Base-by-base conservation (phyloP, 2,888 invertebrate species). In the Caprella mutica region DNA sequence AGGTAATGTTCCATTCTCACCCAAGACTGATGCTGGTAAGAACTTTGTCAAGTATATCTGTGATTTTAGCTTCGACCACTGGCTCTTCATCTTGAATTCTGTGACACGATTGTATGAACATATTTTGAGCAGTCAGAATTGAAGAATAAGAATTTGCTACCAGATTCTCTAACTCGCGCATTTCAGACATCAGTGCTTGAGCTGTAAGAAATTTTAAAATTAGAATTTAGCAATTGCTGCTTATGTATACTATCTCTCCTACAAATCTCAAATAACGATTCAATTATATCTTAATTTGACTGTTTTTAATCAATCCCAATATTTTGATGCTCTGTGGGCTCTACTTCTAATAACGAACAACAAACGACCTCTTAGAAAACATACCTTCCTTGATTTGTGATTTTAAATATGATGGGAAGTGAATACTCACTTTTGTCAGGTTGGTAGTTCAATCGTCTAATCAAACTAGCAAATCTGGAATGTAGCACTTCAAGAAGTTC, bases 51-150 rank as follows among this genome's bases (percentile, higher is more conserved):
- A 83, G 71, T 29, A 81, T 76, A 58, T 78, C 76, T 23, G 81
- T 78, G 29, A 83, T 78, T 67, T 80, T 77, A 23, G 76, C 76
- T 66, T 78, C 78, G 27, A 78, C 70, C 59, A 76, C 74, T 1
- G 81, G 78, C 67, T 82, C 81, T 66, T 81, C 80, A 67, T 78
- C 77, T 69, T 83, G 83, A 42, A 81, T 77, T 27, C 80, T 73
- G 66, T 81, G 78, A 69, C 83, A 83, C 19, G 81, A 81, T 69
- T 82, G 80, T 48, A 81, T 73, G 70, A 83, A 82, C 53, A 77
- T 74, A 66, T 81, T 80, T 69, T 83, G 82, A 4, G 78, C 77
- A 27, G 79, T 74, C 56, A 81, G 68, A 21, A 83, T 53, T 5
- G 62, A 52, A 14, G 56, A 53, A 51, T 62, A 62, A 2, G 62